Base-by-base conservation (phyloP, 2,888 invertebrate genomes). In the Plagodis pulveraria region DNA sequence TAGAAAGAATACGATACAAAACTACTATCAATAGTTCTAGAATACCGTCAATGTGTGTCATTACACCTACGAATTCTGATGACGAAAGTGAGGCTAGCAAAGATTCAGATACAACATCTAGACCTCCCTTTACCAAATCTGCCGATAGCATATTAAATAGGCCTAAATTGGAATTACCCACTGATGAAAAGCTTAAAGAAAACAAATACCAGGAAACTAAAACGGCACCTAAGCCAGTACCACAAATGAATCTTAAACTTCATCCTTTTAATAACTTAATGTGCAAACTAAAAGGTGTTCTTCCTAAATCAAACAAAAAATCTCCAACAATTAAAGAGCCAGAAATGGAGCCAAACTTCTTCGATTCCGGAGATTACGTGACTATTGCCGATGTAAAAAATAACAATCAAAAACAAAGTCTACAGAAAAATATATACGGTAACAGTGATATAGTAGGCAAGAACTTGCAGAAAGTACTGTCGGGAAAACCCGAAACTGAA, bases 11-110 rank as follows among this genome's bases (percentile, higher is more conserved):
- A 66, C 93, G 97, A 62, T 95, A 96, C 45, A 98, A 98, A 88
- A 98, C 98, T 0, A 96, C 96, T 1, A 96, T 98, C 45, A 97
- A 96, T 76, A 96, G 96, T 52, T 96, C 96, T 71, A 94, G 98
- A 70, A 98, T 98, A 77, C 98, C 98, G 0, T 97, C 98, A 6
- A 96, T 98, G 96, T 98, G 98, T 84, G 97, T 97, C 4, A 97
- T 98, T 50, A 98, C 98, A 11, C 97, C 98, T 5, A 95, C 96
- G 0, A 96, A 96, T 63, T 97, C 97, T 65, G 98, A 98, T 72
- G 98, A 98, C 75, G 98, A 98, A 82, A 95, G 95, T 67, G 93
- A 94, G 80, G 80, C 74, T 41, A 86, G 85, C 70, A 90, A 86
- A 76, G 84, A 81, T 46, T 73, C 77, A 10, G 84, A 84, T 40